Evolutionary conservation across 2,113 vertebrate genomes (phyloP).

Genomic region (Bubalus kerabau): DNA sequence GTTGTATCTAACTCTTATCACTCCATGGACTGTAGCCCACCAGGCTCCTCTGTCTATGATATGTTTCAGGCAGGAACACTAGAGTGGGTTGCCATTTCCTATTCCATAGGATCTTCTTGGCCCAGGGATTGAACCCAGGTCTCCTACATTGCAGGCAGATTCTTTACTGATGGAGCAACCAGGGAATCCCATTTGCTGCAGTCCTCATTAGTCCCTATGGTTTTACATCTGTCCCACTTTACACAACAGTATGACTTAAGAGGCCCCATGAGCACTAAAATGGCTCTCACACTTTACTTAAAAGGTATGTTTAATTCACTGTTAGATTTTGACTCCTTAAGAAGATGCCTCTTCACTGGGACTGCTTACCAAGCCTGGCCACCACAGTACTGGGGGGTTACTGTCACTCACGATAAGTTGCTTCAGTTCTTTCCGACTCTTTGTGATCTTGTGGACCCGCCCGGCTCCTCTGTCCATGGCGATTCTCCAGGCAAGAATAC

Average conservation of each 20-base stretch:
- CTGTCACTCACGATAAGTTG: neutral
- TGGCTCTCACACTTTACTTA: neutral
- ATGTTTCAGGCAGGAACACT: neutral
- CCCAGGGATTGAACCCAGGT: neutral
- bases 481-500: neutral
- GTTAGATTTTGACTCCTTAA: neutral
- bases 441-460: neutral
- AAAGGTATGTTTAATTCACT: neutral
- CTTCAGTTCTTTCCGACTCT: neutral
- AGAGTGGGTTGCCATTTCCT: neutral
- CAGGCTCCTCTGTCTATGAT: neutral
- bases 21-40: neutral
- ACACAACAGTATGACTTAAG: no score
- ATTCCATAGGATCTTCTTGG: neutral
- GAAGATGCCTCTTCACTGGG: neutral
- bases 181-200: neutral
- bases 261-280: neutral
- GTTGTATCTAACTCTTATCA: neutral
- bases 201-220: neutral
- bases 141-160: neutral
- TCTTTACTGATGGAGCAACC: neutral
- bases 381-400: accelerated
- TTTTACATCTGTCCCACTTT: neutral
- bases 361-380: neutral
- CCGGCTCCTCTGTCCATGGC: neutral